Percentiles rank a stretch among this genome's conserved stretches.
Conservation (phyloP, 1,140 invertebrate species). For the Triops longicaudatus region DNA sequence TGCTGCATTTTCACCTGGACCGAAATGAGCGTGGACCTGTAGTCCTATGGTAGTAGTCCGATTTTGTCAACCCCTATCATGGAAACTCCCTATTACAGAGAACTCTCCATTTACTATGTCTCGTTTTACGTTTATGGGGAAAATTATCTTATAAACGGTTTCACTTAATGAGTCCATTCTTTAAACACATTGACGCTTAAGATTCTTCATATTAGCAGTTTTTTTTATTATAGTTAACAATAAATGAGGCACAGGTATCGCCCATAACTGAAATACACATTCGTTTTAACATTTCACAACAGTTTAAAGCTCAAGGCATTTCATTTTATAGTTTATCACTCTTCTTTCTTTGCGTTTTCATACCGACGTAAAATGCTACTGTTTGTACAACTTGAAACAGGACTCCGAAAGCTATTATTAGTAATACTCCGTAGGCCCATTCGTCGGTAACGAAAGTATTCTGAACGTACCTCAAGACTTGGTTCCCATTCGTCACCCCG, state of each 20-base stretch:
- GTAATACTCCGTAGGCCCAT: constrained; percentile 29
- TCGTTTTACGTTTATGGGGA: too few species aligned
- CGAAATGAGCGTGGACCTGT: too few species aligned
- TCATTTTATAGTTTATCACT: neutral
- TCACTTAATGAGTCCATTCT: too few species aligned
- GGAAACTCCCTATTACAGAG: too few species aligned
- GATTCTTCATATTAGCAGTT: too few species aligned
- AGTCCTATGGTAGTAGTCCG: too few species aligned
- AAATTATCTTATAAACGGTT: too few species aligned
- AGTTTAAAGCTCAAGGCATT: neutral
- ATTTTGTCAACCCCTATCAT: too few species aligned
- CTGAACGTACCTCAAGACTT: constrained; percentile 32
- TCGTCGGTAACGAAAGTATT: constrained; percentile 23
- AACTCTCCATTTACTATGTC: too few species aligned
- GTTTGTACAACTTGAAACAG: constrained; percentile 25
- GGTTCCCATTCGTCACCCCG: constrained; percentile 32
- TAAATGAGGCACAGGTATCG: neutral
- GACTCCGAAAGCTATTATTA: constrained; percentile 30
- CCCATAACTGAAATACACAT: neutral
- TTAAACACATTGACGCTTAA: too few species aligned
- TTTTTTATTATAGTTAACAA: neutral
- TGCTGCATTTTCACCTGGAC: too few species aligned
- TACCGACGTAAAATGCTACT: constrained; percentile 12
- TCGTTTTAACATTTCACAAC: neutral
- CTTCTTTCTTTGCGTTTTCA: neutral